A percentile compares a stretch with the other conserved stretches of the same genome.
These are phyloP conservation scores for Leptopilina syphax DNA, from an alignment of 2,888 invertebrate genomes.

Conservation along the genomic window DNA sequence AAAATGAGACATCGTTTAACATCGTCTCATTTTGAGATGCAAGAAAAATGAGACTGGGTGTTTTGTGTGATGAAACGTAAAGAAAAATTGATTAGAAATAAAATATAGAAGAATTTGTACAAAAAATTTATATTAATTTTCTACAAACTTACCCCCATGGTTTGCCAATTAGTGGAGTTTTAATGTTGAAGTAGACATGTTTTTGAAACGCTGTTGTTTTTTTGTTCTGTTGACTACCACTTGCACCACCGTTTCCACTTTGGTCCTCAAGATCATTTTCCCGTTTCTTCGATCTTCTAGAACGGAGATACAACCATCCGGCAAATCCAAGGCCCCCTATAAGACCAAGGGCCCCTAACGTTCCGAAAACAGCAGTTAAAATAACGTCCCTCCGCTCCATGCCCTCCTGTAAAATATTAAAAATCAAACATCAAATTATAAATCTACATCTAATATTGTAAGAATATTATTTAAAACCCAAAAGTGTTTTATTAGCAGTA, in stretches of 20 bases:
- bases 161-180: conserved; percentile 86
- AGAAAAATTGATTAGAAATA: too few relatives aligned
- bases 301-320: conserved; percentile 80
- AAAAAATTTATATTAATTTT: not conserved
- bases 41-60: too few relatives aligned
- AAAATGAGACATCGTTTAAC: too few relatives aligned
- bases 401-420: conserved; percentile 77
- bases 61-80: too few relatives aligned
- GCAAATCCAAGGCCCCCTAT: conserved; percentile 78
- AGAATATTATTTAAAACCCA: not conserved
- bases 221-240: conserved; percentile 57
- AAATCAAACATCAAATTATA: not conserved
- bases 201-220: conserved; percentile 70
- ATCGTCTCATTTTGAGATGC: too few relatives aligned
- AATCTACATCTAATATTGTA: not conserved
- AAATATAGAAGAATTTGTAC: too few relatives aligned
- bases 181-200: conserved; percentile 84
- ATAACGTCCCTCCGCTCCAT: conserved; percentile 86
- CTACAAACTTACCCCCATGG: conserved; percentile 83
- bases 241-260: conserved; percentile 79
- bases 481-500: not conserved
- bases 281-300: conserved; percentile 79
- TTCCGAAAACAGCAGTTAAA: conserved; percentile 82
- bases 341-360: conserved; percentile 80
- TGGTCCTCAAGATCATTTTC: conserved; percentile 79